Percentiles rank a stretch among this genome's conserved stretches.
These are phyloP conservation scores for Ceratotherium simum DNA, from an alignment of 2,113 vertebrate genomes.

Conservation along the genomic window DNA sequence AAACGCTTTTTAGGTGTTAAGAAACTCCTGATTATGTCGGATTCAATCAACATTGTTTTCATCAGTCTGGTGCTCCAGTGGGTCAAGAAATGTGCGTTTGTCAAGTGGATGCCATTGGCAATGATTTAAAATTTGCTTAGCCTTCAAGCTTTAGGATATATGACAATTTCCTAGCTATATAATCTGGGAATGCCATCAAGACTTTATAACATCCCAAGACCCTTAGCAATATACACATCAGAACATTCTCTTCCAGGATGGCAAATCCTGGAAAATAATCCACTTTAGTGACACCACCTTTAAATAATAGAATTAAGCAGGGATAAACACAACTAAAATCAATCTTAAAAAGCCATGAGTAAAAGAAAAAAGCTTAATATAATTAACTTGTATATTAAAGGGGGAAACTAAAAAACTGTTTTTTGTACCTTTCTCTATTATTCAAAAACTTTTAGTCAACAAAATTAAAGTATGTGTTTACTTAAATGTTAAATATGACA, in stretches of 20 bases:
- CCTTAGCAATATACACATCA: background rate
- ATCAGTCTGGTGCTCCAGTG: background rate
- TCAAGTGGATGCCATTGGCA: background rate
- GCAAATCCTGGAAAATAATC: background rate
- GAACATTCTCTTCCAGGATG: background rate
- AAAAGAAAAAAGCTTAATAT: background rate
- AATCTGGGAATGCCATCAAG: background rate
- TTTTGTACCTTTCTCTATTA: background rate
- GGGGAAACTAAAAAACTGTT: background rate
- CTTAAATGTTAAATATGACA: background rate
- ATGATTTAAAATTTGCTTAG: background rate
- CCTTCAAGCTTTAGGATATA: background rate
- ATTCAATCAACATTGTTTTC: background rate
- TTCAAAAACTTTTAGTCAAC: background rate
- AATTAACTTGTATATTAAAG: background rate
- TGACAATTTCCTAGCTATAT: background rate
- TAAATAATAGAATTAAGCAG: background rate
- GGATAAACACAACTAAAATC: background rate
- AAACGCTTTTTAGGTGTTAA: background rate
- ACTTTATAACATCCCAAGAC: background rate
- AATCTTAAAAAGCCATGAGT: background rate
- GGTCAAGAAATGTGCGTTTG: background rate
- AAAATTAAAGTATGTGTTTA: conserved; percentile 8
- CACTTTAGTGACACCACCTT: background rate
- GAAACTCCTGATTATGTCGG: background rate